These are phyloP conservation scores for Bufo gargarizans DNA, from an alignment of 2,113 vertebrate genomes.

Conservation along the genomic window DNA sequence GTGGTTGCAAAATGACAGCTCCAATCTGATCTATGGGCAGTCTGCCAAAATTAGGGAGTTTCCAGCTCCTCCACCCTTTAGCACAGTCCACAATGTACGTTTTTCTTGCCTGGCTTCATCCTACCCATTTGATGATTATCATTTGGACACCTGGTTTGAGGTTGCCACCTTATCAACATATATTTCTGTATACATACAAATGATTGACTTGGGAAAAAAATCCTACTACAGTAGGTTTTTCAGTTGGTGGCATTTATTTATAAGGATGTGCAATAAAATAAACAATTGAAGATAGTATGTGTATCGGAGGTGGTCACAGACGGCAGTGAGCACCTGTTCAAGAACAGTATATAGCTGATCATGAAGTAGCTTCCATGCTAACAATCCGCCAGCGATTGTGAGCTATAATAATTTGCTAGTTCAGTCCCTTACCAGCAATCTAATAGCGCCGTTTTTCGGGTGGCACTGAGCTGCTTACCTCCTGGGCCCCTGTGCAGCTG, in stretches of 20 bases:
- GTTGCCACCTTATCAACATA: conserved; percentile 22
- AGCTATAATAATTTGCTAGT: no score
- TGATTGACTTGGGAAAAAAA: conserved; percentile 12
- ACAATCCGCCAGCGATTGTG: no score
- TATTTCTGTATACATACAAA: neutral
- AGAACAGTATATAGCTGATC: no score
- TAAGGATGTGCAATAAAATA: neutral
- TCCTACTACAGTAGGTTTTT: neutral
- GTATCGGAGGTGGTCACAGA: no score
- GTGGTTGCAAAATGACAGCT: conserved; percentile 38
- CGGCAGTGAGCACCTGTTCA: no score
- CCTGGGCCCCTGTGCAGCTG: no score
- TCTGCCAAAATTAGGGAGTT: conserved; percentile 42
- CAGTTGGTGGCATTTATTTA: neutral
- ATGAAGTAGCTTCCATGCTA: no score
- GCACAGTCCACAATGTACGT: conserved; percentile 20
- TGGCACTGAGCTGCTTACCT: no score
- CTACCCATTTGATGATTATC: conserved; percentile 25
- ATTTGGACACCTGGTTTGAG: conserved; percentile 10
- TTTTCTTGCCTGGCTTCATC: conserved; percentile 8
- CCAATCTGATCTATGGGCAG: conserved; percentile 10
- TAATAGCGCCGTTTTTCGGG: no score
- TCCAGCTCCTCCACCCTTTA: conserved; percentile 48
- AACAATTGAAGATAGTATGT: neutral
- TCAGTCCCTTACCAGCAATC: no score